A percentile compares a stretch with the other conserved stretches of the same genome.
phyloP scores from a whole-genome alignment of 2,888 invertebrate genomes.

The Melolontha melolontha region DNA sequence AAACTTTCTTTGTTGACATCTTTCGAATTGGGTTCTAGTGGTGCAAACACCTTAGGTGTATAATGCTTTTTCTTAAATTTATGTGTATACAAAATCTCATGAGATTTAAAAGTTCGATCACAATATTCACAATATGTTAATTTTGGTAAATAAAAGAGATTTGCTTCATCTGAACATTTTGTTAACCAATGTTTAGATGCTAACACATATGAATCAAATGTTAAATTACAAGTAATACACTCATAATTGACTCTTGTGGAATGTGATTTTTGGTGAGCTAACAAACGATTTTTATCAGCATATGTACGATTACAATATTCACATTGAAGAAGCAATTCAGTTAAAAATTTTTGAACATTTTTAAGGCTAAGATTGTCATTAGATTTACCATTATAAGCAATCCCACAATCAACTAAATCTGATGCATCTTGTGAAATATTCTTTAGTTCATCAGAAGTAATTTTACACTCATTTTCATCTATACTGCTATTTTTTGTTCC shows the following conservation, averaged over 20 bases:
- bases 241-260: conserved; percentile 65
- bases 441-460: conserved; percentile 46
- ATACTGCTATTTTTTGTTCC: conserved; percentile 18
- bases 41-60: conserved; percentile 57
- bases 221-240: conserved; percentile 64
- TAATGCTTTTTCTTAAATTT: conserved; percentile 69
- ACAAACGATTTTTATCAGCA: conserved; percentile 66
- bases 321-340: conserved; percentile 69
- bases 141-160: conserved; percentile 65
- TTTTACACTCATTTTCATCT: conserved; percentile 32
- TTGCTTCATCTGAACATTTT: conserved; percentile 62
- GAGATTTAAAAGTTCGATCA: conserved; percentile 67
- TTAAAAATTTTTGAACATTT: conserved; percentile 61
- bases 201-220: conserved; percentile 67
- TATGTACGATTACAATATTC: conserved; percentile 73
- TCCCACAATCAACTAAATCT: conserved; percentile 41
- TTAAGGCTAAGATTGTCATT: conserved; percentile 31
- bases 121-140: conserved; percentile 66
- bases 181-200: conserved; percentile 69
- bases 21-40: conserved; percentile 1
- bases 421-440: conserved; percentile 40
- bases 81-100: conserved; percentile 70
- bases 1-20: conserved; percentile 14
- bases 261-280: conserved; percentile 65
- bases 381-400: conserved; percentile 16